Evolutionary conservation across 1,140 invertebrate species (phyloP).

Genomic region (Diabrotica virgifera): DNA sequence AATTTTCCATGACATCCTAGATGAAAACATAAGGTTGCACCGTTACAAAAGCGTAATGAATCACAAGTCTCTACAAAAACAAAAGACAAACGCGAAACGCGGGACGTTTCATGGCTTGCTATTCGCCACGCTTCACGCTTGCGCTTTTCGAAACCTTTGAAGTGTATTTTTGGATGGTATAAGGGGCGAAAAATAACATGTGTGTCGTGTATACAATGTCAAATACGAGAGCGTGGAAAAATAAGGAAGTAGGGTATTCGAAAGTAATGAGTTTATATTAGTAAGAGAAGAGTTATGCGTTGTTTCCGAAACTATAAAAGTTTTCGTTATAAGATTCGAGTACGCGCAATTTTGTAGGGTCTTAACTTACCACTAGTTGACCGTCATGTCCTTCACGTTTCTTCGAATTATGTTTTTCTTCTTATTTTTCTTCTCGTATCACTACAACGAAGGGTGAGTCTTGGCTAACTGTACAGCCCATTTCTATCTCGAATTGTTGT

Average conservation of each 20-base stretch:
- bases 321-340: no score
- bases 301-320: no score
- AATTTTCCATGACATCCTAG: slow-evolving; percentile 2
- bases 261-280: no score
- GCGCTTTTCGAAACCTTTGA: not conserved
- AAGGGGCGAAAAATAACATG: not conserved
- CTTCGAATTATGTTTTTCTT: no score
- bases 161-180: not conserved
- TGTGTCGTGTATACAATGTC: not conserved
- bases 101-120: not conserved
- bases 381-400: no score
- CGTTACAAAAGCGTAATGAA: not conserved
- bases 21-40: slow-evolving; percentile 1
- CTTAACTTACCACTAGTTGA: no score
- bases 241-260: not conserved
- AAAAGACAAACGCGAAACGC: not conserved
- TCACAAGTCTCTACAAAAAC: not conserved
- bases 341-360: no score
- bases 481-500: no score
- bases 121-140: not conserved
- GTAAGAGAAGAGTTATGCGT: no score
- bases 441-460: no score
- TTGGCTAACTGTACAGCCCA: no score
- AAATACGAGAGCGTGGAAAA: not conserved
- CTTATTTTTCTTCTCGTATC: no score